Base-by-base conservation (phyloP, 1,140 invertebrate genomes). In the Neuroterus valhalla region DNA sequence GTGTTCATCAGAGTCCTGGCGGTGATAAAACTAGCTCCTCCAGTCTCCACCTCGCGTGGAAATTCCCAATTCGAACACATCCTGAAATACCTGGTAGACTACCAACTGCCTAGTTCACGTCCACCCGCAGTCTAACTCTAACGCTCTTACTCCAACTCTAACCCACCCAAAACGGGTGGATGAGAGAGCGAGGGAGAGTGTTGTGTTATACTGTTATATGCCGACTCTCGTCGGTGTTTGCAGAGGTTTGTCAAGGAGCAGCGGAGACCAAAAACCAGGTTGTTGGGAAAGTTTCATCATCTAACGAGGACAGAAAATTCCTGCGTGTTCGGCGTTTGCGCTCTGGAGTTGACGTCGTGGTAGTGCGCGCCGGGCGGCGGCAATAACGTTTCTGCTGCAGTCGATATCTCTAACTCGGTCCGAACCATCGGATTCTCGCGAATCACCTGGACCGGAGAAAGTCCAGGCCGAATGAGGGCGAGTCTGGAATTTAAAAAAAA, bases 311-410 rank as follows among this genome's bases (percentile, higher is more conserved):
- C 43, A 31, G n/a, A 48, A 48, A 38, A 62, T n/a, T 44, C 19
- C 31, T 68, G 68, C 6, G 52, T 15, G 45, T 52, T 70, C 48
- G n/a, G 72, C 70, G 86, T 85, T 81, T 86, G 87, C 87, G 87
- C 86, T 73, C 38, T 74, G 42, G 62, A 38, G 26, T 50, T 75
- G 72, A 23, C 55, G 52, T 73, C 68, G 66, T 72, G 75, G 78
- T 78, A 78, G 82, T 83, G 82, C 82, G 82, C 84, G 84, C 82
- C 85, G 85, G 84, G 81, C 81, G 85, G 82, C 82, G 84, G 72
- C 81, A 79, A 78, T 81, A 78, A 72, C 76, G 69, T 74, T 76
- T 72, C 80, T 80, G 82, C 78, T 75, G 85, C 83, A 89, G 87
- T 89, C 87, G 86, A 88, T 89, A 88, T 82, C 82, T 81, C 75